phyloP scores from a whole-genome alignment of 2,797 vertebrate species.

The Champsocephalus esox region DNA sequence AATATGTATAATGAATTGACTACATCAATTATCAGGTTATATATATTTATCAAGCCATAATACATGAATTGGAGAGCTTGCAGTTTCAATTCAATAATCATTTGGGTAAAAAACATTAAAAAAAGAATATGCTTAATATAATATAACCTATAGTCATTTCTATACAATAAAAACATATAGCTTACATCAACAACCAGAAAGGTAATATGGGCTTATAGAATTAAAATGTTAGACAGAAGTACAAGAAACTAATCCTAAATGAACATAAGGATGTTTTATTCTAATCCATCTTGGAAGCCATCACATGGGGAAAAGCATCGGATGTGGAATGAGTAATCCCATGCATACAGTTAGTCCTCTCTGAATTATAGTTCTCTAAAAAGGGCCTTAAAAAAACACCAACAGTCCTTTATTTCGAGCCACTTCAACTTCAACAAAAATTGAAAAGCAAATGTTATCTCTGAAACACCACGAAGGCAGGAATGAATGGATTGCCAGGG shows the following conservation, averaged over 20 bases:
- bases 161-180: background rate
- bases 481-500: conserved; percentile 29
- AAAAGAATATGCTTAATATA: background rate
- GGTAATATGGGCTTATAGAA: background rate
- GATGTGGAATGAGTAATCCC: conserved; percentile 3
- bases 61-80: background rate
- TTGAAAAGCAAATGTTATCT: conserved; percentile 10
- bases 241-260: background rate
- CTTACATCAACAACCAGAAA: background rate
- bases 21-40: background rate
- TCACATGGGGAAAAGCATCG: background rate
- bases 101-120: background rate
- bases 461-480: conserved; percentile 18
- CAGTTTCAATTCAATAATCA: background rate
- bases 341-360: background rate
- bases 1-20: background rate
- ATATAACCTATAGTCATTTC: background rate
- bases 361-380: background rate
- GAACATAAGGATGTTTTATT: background rate
- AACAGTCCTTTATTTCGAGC: conserved; percentile 1
- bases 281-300: background rate
- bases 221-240: background rate
- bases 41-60: background rate
- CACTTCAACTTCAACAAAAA: conserved; percentile 15
- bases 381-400: background rate